A percentile compares a stretch with the other conserved stretches of the same genome.
phyloP scores from a whole-genome alignment of 2,797 vertebrate species.

The Hydrophis major region DNA sequence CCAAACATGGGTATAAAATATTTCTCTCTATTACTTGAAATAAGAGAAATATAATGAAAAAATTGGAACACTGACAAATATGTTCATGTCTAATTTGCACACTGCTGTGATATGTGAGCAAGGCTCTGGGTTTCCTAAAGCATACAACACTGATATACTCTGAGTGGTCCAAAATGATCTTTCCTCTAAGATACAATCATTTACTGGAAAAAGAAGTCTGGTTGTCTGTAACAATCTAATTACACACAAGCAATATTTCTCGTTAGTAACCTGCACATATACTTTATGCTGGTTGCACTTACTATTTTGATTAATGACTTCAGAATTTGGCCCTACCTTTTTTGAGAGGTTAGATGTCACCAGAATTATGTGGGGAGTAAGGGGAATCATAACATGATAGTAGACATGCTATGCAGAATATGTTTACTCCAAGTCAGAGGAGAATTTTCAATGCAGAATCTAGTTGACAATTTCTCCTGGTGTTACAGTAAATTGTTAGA shows the following conservation, averaged over 20 bases:
- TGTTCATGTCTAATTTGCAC: background rate
- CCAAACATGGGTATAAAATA: background rate
- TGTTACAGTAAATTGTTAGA: background rate
- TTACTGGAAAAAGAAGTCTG: background rate
- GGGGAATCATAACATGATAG: background rate
- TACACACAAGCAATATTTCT: background rate
- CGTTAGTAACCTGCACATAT: background rate
- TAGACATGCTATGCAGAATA: background rate
- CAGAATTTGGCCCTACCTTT: background rate
- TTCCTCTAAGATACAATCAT: background rate
- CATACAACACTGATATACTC: background rate
- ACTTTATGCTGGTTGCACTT: background rate
- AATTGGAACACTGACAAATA: background rate
- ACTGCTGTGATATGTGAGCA: background rate
- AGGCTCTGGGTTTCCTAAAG: background rate
- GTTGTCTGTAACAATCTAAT: background rate
- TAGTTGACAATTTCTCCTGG: slow-evolving; percentile 7
- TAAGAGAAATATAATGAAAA: background rate
- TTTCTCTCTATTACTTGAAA: background rate
- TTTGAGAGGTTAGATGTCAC: background rate
- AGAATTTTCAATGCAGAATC: slow-evolving; percentile 9
- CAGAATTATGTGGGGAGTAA: background rate
- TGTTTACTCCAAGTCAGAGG: background rate
- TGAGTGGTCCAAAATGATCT: background rate
- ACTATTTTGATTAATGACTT: background rate